Base-by-base conservation (phyloP, 2,113 vertebrate species). In the Oplegnathus fasciatus region DNA sequence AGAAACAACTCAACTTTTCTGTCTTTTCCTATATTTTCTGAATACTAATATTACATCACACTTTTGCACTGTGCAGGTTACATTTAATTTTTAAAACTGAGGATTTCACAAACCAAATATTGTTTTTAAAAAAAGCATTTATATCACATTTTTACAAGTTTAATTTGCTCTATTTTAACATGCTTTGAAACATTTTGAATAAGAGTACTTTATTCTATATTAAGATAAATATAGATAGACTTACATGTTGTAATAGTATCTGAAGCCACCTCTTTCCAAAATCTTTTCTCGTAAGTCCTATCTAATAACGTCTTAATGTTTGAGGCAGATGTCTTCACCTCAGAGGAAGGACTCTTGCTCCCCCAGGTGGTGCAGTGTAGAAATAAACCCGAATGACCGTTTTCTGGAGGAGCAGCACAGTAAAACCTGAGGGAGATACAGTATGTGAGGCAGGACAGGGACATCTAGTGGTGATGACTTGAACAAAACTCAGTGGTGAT, bases 291-390 rank as follows among this genome's bases (percentile, higher is more conserved):
- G 4, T 24, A 5, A 37, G 11, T 52, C 32, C 11, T 26, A 2
- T 40, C 17, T 5, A 70, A 40, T 22, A 14, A 52, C 4, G 18
- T 7, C 28, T 37, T 2, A 4, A n/a, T 1, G 6, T 7, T 32
- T 6, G 6, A 15, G 24, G 10, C 20, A 58, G 9, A 26, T 4
- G 46, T 17, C 46, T 84, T 26, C 42, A 10, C 46, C 55, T 40
- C 30, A 61, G 40, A 75, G n/a, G 50, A 87, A 92, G 67, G 17
- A 52, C 77, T 91, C 40, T 76, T 70, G 73, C 88, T 44, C 89
- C 89, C 83, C 66, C 92, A 48, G 0, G 65, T 78, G 92, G 91
- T 40, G 13, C 30, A 68, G 5, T 34, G n/a, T 30, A 22, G 54
- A 61, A 77, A 14, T 48, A 4, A 40, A 62, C 17, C 17, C 44